Percentiles rank a stretch among this genome's conserved stretches.
phyloP scores from a whole-genome alignment of 2,113 vertebrate genomes.

The Eurypyga helias region DNA sequence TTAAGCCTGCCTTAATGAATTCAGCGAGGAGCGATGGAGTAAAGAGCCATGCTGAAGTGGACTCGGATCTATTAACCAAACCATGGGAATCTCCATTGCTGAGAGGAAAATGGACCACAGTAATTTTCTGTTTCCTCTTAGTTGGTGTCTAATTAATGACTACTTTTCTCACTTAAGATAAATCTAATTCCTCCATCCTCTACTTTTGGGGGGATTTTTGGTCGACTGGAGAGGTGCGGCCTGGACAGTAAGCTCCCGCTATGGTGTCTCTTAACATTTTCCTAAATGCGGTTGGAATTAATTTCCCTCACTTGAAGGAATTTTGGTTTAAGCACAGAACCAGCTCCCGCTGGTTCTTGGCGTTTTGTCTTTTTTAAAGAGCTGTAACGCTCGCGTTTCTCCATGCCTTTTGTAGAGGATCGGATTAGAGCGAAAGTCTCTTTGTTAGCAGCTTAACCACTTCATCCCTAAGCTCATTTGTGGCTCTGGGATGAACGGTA shows the following conservation, averaged over 20 bases:
- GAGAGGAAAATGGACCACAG: neutral
- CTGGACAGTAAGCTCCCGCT: neutral
- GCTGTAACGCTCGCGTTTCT: neutral
- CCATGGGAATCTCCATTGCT: neutral
- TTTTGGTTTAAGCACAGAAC: neutral
- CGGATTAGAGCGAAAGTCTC: conserved; percentile 9
- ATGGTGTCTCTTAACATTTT: neutral
- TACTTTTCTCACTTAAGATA: neutral
- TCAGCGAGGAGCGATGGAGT: neutral
- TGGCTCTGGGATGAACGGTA: neutral
- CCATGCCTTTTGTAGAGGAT: conserved; percentile 16
- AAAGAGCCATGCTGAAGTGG: neutral
- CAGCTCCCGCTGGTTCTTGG: neutral
- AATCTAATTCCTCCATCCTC: neutral
- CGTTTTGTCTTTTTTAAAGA: neutral
- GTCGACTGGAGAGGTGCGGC: neutral
- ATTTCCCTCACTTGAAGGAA: conserved; percentile 1
- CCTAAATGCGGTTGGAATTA: neutral
- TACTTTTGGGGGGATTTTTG: neutral
- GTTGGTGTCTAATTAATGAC: neutral
- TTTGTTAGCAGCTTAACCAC: conserved; percentile 46
- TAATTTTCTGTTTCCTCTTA: neutral
- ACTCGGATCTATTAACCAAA: neutral
- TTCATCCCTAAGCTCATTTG: conserved; percentile 28
- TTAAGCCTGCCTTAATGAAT: neutral